These are phyloP conservation scores for Cheilinus undulatus DNA, from an alignment of 2,113 vertebrate genomes.

Conservation along the genomic window DNA sequence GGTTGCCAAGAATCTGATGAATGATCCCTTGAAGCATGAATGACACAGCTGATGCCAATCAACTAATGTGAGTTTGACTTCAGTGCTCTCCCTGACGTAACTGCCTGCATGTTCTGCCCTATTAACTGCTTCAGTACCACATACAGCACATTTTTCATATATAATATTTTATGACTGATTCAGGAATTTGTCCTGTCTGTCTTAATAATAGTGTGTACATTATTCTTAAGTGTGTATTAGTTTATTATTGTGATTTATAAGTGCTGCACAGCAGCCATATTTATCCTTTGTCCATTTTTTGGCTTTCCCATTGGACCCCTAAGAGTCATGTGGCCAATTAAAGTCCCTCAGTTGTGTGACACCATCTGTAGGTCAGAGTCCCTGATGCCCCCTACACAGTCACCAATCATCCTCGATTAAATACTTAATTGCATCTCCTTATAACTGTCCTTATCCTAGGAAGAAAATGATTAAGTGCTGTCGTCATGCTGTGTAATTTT, in stretches of 20 bases:
- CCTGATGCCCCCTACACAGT: slow-evolving; percentile 8
- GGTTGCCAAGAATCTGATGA: neutral
- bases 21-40: neutral
- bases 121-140: neutral
- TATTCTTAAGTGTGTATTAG: neutral
- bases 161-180: neutral
- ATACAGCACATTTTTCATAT: neutral
- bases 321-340: neutral
- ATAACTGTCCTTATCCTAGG: neutral
- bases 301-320: neutral
- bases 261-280: neutral
- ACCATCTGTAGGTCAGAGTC: neutral
- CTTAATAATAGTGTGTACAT: neutral
- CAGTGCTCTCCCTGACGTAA: neutral
- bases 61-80: neutral
- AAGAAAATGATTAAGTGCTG: too few species aligned
- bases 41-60: neutral
- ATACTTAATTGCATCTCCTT: neutral
- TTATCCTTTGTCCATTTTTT: neutral
- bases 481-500: too few species aligned
- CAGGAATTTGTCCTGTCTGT: neutral
- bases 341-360: neutral
- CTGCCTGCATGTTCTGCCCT: neutral
- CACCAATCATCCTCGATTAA: neutral
- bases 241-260: neutral